Evolutionary conservation across 2,113 vertebrate genomes (phyloP).

Genomic region (Protomyctophum bolini): DNA sequence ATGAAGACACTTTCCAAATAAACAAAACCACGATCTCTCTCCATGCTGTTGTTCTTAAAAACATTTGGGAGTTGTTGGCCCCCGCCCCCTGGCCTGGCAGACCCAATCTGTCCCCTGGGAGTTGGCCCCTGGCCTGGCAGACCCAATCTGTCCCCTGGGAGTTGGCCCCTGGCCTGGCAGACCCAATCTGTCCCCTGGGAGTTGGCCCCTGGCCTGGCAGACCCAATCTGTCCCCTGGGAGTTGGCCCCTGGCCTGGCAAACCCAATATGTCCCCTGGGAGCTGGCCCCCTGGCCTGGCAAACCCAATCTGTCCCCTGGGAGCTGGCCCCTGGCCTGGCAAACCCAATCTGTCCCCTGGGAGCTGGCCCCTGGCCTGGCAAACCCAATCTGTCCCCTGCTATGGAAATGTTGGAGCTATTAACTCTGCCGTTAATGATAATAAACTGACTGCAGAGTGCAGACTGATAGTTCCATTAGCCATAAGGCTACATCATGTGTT

Average conservation of each 20-base stretch:
- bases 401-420: slow-evolving; percentile 1
- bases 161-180: neutral
- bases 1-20: slow-evolving; percentile 1
- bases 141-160: neutral
- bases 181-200: neutral
- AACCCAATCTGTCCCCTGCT: neutral
- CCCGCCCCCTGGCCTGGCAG: neutral
- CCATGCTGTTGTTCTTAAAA: neutral
- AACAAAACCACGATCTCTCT: slow-evolving; percentile 18
- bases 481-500: slow-evolving; percentile 27
- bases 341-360: neutral
- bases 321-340: neutral
- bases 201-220: neutral
- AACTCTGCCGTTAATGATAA: slow-evolving; percentile 9
- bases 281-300: neutral
- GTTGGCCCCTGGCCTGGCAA: neutral
- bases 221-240: neutral
- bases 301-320: neutral
- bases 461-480: slow-evolving; percentile 2
- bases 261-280: neutral
- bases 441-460: slow-evolving; percentile 24
- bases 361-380: neutral
- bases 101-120: neutral
- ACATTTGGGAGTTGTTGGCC: neutral
- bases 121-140: neutral